phyloP scores from a whole-genome alignment of 2,888 invertebrate genomes.

The Deilephila elpenor region DNA sequence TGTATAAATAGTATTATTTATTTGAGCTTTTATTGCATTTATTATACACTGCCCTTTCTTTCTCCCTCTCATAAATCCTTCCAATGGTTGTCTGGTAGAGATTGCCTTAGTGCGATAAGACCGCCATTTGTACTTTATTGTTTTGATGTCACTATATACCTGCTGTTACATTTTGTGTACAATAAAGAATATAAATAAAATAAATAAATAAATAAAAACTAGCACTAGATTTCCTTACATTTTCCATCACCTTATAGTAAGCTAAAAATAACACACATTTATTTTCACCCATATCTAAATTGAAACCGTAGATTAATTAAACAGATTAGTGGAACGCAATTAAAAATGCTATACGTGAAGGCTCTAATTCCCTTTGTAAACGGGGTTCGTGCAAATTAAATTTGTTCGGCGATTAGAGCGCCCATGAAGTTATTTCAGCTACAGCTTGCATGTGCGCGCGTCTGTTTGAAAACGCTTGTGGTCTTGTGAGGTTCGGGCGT shows the following conservation, averaged over 20 bases:
- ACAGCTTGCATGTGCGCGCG: constrained; percentile 28
- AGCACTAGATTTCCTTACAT: too few species aligned
- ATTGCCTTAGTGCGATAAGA: too few species aligned
- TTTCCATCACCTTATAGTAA: not conserved
- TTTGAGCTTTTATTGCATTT: too few species aligned
- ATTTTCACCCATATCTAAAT: not conserved
- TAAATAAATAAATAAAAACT: too few species aligned
- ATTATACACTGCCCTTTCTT: too few species aligned
- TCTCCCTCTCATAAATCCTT: too few species aligned
- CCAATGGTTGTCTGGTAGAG: too few species aligned
- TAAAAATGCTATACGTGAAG: constrained; percentile 8
- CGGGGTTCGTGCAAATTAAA: constrained; percentile 37
- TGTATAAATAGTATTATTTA: too few species aligned
- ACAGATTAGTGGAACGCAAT: constrained; percentile 22
- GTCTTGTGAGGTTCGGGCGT: not conserved
- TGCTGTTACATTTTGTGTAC: too few species aligned
- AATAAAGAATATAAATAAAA: too few species aligned
- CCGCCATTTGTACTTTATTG: too few species aligned
- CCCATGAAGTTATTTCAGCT: constrained; percentile 29
- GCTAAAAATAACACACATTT: not conserved
- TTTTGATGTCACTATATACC: too few species aligned
- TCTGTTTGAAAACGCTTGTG: constrained; percentile 26
- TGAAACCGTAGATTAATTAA: not conserved
- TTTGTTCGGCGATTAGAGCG: constrained; percentile 37
- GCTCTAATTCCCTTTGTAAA: constrained; percentile 27